Conservation (phyloP, 2,113 vertebrate species). For the Odocoileus virginianus region DNA sequence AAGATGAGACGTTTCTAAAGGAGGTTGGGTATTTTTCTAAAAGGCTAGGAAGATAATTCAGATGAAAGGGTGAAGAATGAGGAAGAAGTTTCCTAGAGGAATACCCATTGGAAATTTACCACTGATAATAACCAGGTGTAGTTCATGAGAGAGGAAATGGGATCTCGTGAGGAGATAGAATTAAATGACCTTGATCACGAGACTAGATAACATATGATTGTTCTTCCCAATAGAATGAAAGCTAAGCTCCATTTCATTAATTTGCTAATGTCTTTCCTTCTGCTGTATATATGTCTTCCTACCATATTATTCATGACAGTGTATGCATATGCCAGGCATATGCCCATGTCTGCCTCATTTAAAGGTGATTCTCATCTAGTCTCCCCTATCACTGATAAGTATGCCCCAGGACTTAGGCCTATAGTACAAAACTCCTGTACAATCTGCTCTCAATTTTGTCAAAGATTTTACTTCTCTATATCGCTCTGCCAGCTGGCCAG, state of each 20-base stretch:
- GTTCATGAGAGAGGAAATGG: background rate
- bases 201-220: background rate
- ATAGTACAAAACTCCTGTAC: background rate
- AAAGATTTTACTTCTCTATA: background rate
- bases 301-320: conserved; percentile 13
- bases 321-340: background rate
- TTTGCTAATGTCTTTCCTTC: conserved; percentile 30
- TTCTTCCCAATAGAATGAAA: background rate
- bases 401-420: background rate
- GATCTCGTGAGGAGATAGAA: background rate
- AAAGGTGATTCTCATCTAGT: background rate
- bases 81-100: background rate
- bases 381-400: background rate
- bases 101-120: background rate
- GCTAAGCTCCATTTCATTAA: conserved; percentile 36
- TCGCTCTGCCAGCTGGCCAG: background rate
- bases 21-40: background rate
- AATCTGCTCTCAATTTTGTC: background rate
- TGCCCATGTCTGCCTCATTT: background rate
- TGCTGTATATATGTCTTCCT: background rate
- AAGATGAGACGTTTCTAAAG: background rate
- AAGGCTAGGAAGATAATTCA: background rate
- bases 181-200: background rate
- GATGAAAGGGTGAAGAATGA: background rate
- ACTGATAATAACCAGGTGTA: background rate